Conservation (phyloP, 2,888 invertebrate genomes). For the Sminthurinus aureus region DNA sequence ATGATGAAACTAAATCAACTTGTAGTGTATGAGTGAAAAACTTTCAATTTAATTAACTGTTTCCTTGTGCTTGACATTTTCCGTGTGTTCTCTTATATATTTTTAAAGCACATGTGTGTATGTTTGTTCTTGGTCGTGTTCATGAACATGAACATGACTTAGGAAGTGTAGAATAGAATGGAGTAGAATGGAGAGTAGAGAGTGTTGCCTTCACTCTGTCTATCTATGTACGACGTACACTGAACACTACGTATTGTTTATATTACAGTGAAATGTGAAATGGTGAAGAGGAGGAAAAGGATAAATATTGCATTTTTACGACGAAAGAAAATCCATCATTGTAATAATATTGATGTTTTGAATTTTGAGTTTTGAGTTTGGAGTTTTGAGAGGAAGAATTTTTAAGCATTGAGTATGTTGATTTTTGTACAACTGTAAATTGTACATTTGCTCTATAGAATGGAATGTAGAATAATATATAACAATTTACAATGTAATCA, state of each 20-base stretch:
- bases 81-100: neutral
- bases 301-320: conserved; percentile 8
- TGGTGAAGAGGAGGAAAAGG: neutral
- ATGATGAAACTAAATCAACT: neutral
- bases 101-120: conserved; percentile 26
- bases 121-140: neutral
- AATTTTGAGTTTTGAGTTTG: neutral
- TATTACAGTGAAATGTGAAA: neutral
- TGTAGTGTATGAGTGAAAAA: neutral
- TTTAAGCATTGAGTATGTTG: too few species aligned
- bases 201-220: too few species aligned
- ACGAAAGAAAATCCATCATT: too few species aligned
- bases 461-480: too few species aligned
- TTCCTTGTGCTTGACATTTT: conserved; percentile 24
- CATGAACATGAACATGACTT: too few species aligned
- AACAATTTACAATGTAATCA: too few species aligned
- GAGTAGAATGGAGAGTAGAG: neutral
- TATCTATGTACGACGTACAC: neutral
- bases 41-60: conserved; percentile 25
- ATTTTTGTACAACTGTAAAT: too few species aligned
- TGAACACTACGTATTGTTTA: too few species aligned
- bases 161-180: neutral
- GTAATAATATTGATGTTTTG: too few species aligned
- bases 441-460: too few species aligned
- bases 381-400: neutral